Percentiles rank a stretch among this genome's conserved stretches.
These are phyloP conservation scores for Marasmarcha lunaedactyla DNA, from an alignment of 2,888 invertebrate species.

Conservation along the genomic window DNA sequence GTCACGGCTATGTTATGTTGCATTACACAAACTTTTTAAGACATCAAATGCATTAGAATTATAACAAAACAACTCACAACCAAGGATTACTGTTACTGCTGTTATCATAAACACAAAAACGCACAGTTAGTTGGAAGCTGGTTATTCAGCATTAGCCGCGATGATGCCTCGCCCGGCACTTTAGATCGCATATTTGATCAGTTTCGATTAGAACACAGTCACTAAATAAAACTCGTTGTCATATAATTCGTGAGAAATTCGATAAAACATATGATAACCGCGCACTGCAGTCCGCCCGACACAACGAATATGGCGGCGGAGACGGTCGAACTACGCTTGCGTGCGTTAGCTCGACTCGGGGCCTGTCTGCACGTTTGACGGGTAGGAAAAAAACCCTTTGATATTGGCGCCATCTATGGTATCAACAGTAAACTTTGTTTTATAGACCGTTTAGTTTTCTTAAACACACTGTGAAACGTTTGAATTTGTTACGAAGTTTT, in stretches of 20 bases:
- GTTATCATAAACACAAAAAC: conserved; percentile 68
- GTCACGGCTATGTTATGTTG: conserved; percentile 64
- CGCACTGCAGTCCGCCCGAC: conserved; percentile 65
- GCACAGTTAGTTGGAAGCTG: conserved; percentile 64
- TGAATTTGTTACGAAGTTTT: too few species aligned
- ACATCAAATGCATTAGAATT: conserved; percentile 44
- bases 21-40: conserved; percentile 53
- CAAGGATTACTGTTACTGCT: conserved; percentile 56
- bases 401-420: conserved; percentile 32
- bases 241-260: conserved; percentile 54
- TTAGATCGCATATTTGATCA: conserved; percentile 50
- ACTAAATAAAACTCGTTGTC: conserved; percentile 46
- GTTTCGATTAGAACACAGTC: conserved; percentile 39
- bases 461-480: too few species aligned
- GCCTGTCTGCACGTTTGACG: conserved; percentile 23
- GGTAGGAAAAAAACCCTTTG: conserved; percentile 35
- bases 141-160: conserved; percentile 50
- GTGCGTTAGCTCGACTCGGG: conserved; percentile 31
- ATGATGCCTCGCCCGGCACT: conserved; percentile 41
- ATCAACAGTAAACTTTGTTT: conserved; percentile 20
- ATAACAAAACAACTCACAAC: conserved; percentile 51
- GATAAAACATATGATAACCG: conserved; percentile 64
- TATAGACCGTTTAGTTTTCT: too few species aligned
- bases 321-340: conserved; percentile 55
- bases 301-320: conserved; percentile 70